Conservation (phyloP, 1,140 invertebrate species). For the Ectropis grisescens region DNA sequence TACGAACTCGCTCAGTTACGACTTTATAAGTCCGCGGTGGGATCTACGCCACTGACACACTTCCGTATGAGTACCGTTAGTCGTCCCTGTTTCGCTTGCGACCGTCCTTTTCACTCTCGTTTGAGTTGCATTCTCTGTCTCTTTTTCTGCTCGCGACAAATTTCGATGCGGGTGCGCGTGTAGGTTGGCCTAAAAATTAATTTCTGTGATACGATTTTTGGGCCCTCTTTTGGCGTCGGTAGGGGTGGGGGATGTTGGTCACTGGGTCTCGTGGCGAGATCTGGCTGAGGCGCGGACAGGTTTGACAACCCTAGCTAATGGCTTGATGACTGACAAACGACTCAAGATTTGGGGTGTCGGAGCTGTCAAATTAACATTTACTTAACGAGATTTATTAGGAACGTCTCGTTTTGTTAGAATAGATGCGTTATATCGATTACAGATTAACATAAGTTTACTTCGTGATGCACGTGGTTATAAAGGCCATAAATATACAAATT, state of each 20-base stretch:
- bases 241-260: slow-evolving; percentile 26
- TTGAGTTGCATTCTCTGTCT: slow-evolving; percentile 26
- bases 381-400: too few species aligned
- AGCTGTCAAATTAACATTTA: too few species aligned
- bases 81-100: slow-evolving; percentile 47
- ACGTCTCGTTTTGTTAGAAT: too few species aligned
- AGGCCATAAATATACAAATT: too few species aligned
- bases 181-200: slow-evolving; percentile 60
- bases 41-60: slow-evolving; percentile 64
- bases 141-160: slow-evolving; percentile 50
- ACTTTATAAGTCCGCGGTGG: slow-evolving; percentile 21
- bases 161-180: slow-evolving; percentile 58
- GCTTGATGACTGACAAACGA: too few species aligned
- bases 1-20: slow-evolving; percentile 22
- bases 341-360: too few species aligned
- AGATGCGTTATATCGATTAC: too few species aligned
- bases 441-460: too few species aligned
- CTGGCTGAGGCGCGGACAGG: too few species aligned
- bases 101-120: slow-evolving; percentile 59
- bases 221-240: slow-evolving; percentile 20
- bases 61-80: slow-evolving; percentile 62
- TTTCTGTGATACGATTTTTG: slow-evolving; percentile 58
- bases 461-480: too few species aligned
- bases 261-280: slow-evolving; percentile 32
- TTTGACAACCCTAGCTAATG: too few species aligned